These are phyloP conservation scores for Heterohyrax brucei DNA, from an alignment of 2,797 vertebrate genomes.

Conservation along the genomic window DNA sequence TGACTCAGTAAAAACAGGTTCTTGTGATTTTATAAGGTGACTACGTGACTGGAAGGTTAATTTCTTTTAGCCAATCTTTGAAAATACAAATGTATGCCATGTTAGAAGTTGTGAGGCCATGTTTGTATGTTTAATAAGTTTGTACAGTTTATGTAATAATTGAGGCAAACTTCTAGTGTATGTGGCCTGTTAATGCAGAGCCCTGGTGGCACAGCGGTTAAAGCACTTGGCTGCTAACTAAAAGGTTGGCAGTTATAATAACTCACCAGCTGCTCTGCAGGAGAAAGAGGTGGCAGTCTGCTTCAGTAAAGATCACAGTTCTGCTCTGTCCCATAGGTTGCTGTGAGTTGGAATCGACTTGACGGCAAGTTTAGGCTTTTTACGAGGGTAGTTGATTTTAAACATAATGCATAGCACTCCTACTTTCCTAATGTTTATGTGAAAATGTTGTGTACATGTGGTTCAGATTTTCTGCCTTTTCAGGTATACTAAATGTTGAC, in stretches of 20 bases:
- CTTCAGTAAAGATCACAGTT: not conserved
- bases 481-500: not conserved
- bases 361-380: not conserved
- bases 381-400: not conserved
- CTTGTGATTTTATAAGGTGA: no score
- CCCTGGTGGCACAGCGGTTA: not conserved
- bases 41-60: not conserved
- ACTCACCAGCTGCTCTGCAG: not conserved
- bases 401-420: not conserved
- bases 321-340: not conserved
- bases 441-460: not conserved
- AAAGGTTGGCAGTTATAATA: not conserved
- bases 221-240: not conserved
- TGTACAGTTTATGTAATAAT: constrained; percentile 36
- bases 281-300: not conserved
- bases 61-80: constrained; percentile 57
- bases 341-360: not conserved
- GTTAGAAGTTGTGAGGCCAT: constrained; percentile 43
- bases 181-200: not conserved
- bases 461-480: constrained; percentile 28
- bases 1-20: no score
- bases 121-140: constrained; percentile 3
- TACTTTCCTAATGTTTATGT: constrained; percentile 25
- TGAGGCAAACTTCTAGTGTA: not conserved
- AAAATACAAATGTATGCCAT: not conserved